Base-by-base conservation (phyloP, 1,140 invertebrate genomes). In the Diachasmimorpha longicaudata region DNA sequence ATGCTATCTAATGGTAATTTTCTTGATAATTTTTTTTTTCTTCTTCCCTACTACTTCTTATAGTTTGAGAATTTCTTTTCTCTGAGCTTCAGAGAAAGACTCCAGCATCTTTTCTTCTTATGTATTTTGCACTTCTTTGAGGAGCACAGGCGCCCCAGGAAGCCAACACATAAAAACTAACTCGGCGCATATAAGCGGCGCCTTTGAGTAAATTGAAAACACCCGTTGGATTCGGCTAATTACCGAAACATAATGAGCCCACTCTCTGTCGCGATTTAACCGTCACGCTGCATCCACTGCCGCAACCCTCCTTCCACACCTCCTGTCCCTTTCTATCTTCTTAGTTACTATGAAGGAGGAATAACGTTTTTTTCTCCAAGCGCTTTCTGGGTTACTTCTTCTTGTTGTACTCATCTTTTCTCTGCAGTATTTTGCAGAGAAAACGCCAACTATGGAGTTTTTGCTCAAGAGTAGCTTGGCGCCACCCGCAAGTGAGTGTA, bases 131-230 rank as follows among this genome's bases (percentile, higher is more conserved):
- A 19, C 63, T 63, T 76, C 55, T 79, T 73, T 23, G 48, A 68
- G 19, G 36, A 66, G 25, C 16, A 48, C 44, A 68, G 31, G 39
- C 72, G 48, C 52, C 21, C 9, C 36, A 72, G 67, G 16, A 44
- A 63, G 39, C 23, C 21, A 31, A 1, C 23, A 76, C 16, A 71
- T 76, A 71, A 76, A 76, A 69, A 76, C 74, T 66, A 52, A 58
- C 69, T 37, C n/a, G 69, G 52, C 21, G 68, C 46, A 67, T 70
- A 82, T 74, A 82, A 77, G 83, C 85, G 84, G 85, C 80, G 80
- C 80, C 85, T 86, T 84, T 85, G 82, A 84, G 76, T 79, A 83
- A 84, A 86, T 85, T 84, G 81, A 84, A 85, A 85, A 85, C 84
- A 85, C 82, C 80, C 83, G 82, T 81, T 80, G 79, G 83, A 85